Evolutionary conservation across 2,888 invertebrate species (phyloP), one percentile per base, ranked within the genome.

Genomic region (Ethmia dodecea): DNA sequence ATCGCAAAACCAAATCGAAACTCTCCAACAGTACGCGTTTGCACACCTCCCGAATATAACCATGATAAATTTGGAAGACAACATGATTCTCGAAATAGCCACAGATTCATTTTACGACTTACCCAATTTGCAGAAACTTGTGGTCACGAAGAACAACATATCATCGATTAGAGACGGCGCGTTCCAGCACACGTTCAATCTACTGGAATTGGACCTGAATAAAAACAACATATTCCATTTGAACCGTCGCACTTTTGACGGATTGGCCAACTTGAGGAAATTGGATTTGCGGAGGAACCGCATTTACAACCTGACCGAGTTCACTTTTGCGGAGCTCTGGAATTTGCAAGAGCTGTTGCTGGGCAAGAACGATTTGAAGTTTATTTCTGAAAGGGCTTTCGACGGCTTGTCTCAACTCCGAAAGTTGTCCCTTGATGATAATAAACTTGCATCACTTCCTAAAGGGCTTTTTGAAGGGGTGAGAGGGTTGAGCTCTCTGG

Each of bases 81-180:
- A 95, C 74, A 88, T 89, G 63, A 92, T 95, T 47, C 86, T 89
- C 9, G 93, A 93, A 62, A 89, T 95, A 35, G 90, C 90, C 52
- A 88, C 90, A 33, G 89, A 91, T 53, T 91, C 92, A 1, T 95
- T 95, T 67, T 88, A 90, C 29, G 91, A 93, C 62, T 67, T 94
- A 35, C 94, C 94, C 0, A 88, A 88, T 35, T 75, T 94, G 45
- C 90, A 90, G 52, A 91, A 92, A 43, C 88, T 98, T 25, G 91
- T 91, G 45, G 87, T 98, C 33, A 94, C 95, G 53, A 92, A 93
- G 62, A 98, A 98, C 78, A 93, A 93, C 63, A 89, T 98, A 49
- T 92, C 93, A 42, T 88, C 90, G 20, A 88, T 97, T 44, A 96
- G 95, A 53, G 95, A 96, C 43, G 93, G 93, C 43, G 93, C 97